phyloP scores from a whole-genome alignment of 2,797 vertebrate genomes.

The Sciurus vulgaris region DNA sequence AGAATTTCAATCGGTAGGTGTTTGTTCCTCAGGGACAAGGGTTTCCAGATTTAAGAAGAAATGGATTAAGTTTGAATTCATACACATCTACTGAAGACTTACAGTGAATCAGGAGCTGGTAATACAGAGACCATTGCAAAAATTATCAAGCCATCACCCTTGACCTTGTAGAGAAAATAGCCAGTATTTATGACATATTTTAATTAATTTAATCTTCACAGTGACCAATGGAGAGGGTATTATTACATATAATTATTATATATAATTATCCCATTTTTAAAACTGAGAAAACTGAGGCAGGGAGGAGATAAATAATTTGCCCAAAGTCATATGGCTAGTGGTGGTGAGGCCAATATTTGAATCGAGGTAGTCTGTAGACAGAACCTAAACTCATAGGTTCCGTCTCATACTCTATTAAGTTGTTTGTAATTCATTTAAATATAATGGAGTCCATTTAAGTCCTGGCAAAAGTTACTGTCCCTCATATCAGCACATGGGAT shows the following conservation, averaged over 20 bases:
- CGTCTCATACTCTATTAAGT: not conserved
- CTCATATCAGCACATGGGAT: not conserved
- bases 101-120: not conserved
- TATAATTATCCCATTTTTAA: not conserved
- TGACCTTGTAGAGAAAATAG: not conserved
- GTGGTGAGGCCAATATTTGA: not conserved
- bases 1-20: not conserved
- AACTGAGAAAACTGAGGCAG: not conserved
- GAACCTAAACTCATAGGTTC: not conserved
- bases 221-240: not conserved
- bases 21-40: not conserved
- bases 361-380: not conserved
- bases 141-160: not conserved
- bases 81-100: not conserved
- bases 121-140: not conserved
- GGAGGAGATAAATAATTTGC: not conserved
- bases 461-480: not conserved
- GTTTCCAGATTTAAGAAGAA: not conserved
- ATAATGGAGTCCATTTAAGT: not conserved
- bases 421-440: not conserved
- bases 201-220: not conserved
- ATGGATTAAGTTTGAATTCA: not conserved
- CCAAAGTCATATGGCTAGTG: not conserved
- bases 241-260: not conserved
- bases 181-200: not conserved